Evolutionary conservation across 2,113 vertebrate species (phyloP).

Genomic region (Mustelus asterias): DNA sequence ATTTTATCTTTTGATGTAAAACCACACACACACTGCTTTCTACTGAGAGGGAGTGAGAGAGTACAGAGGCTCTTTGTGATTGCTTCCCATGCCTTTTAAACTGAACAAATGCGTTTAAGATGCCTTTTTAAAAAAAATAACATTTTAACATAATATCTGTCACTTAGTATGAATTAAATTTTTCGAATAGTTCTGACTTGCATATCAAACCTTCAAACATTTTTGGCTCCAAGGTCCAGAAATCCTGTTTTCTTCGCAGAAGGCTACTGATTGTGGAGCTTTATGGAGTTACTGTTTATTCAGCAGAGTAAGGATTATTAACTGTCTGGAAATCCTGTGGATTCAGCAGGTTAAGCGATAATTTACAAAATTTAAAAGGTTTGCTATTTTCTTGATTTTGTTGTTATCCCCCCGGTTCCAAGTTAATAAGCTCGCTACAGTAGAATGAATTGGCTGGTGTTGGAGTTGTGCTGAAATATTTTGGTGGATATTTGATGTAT

Average conservation of each 20-base stretch:
- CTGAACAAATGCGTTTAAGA: neutral
- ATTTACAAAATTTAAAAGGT: neutral
- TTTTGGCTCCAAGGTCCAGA: neutral
- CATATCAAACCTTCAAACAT: neutral
- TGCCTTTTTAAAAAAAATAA: neutral
- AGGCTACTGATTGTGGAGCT: neutral
- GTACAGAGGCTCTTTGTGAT: conserved; percentile 5
- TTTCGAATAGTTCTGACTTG: neutral
- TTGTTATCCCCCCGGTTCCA: neutral
- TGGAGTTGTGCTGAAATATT: neutral
- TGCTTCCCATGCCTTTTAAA: neutral
- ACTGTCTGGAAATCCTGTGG: neutral
- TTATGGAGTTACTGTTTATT: neutral
- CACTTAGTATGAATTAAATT: neutral
- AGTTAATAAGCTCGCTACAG: neutral
- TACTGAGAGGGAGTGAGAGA: neutral
- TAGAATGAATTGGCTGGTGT: neutral
- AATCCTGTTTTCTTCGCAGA: neutral
- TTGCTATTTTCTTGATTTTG: neutral
- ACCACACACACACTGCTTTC: neutral
- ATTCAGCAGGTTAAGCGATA: neutral
- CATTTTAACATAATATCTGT: neutral
- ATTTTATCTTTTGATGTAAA: conserved; percentile 12
- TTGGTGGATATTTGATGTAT: neutral
- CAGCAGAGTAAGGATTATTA: neutral